Percentiles rank a stretch among this genome's conserved stretches.
Evolutionary conservation across 53 echinoderm and acorn worm species (phyloP).

Genomic region (Echinometra lucunter): DNA sequence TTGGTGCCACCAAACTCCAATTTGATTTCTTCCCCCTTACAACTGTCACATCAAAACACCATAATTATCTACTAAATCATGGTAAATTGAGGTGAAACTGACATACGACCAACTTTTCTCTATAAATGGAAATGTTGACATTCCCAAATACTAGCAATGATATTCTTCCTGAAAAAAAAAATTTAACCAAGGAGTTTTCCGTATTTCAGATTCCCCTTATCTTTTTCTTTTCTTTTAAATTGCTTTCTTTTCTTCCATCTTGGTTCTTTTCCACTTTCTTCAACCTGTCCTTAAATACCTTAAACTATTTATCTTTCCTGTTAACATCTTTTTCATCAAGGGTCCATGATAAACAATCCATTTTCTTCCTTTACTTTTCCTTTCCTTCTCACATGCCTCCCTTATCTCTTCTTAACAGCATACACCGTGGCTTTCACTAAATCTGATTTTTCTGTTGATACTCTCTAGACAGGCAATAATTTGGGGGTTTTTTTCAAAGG

Average conservation of each 20-base stretch:
- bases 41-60: slow-evolving; percentile 8
- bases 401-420: background rate
- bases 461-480: too few relatives aligned
- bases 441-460: background rate
- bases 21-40: background rate
- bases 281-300: background rate
- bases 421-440: too few relatives aligned
- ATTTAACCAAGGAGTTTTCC: too few relatives aligned
- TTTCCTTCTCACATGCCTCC: background rate
- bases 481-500: too few relatives aligned
- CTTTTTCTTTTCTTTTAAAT: too few relatives aligned
- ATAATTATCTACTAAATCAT: background rate
- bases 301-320: background rate
- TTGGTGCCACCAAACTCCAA: background rate
- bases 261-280: background rate
- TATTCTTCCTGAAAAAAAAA: too few relatives aligned
- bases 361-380: background rate
- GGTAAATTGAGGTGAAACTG: background rate
- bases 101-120: background rate
- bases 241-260: background rate
- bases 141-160: background rate
- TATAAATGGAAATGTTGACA: background rate
- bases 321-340: background rate
- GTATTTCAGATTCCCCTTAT: background rate
- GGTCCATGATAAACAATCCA: background rate